Percentiles rank a stretch among this genome's conserved stretches.
phyloP scores from a whole-genome alignment of 2,113 vertebrate genomes.

The Larimichthys polyactis region DNA sequence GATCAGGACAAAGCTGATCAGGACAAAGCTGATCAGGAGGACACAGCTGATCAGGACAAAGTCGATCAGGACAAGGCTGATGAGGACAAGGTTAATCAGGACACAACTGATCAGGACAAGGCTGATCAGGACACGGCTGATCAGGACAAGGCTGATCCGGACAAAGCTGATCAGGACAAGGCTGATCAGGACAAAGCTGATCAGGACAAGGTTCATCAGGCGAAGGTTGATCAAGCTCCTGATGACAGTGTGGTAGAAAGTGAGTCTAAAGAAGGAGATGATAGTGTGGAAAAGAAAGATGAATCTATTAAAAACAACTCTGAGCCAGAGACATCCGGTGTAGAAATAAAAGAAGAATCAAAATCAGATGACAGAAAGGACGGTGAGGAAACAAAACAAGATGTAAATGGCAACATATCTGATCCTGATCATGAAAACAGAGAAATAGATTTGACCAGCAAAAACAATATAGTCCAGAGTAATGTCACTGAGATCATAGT shows the following conservation, averaged over 20 bases:
- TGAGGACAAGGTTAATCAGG: background rate
- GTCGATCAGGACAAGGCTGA: too few relatives aligned
- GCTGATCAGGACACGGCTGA: background rate
- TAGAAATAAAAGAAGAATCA: conserved; percentile 30
- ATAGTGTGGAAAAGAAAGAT: background rate
- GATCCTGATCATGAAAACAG: conserved; percentile 11
- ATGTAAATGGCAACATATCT: conserved; percentile 35
- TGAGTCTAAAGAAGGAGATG: conserved; percentile 8
- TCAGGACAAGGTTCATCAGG: background rate
- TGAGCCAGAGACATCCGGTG: conserved; percentile 3
- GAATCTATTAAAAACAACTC: background rate
- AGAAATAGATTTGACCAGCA: conserved; percentile 18
- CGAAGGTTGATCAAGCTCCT: conserved; percentile 8
- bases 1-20: background rate
- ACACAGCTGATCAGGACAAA: background rate
- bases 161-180: background rate
- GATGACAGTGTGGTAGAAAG: background rate
- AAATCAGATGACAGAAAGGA: conserved; percentile 11
- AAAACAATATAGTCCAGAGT: background rate
- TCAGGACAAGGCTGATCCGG: background rate
- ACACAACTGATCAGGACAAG: too few relatives aligned
- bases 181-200: background rate
- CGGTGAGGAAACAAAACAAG: conserved; percentile 13
- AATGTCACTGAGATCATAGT: background rate
- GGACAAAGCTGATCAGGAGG: background rate